These are phyloP conservation scores for Corbicula japonica DNA, from an alignment of 2,888 invertebrate genomes.

Conservation along the genomic window DNA sequence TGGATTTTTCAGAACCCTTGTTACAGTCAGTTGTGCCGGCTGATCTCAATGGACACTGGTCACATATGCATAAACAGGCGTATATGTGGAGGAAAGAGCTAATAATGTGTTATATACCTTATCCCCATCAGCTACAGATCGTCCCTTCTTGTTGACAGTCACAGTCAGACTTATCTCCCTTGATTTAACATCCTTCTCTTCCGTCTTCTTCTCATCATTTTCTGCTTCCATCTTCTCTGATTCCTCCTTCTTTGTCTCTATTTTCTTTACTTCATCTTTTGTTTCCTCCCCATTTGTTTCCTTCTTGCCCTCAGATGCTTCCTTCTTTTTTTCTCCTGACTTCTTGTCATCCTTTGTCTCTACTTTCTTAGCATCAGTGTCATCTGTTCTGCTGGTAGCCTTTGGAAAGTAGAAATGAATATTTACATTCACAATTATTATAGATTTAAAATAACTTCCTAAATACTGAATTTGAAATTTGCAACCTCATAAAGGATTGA, in stretches of 20 bases:
- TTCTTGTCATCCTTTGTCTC: neutral
- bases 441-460: neutral
- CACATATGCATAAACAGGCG: too few relatives aligned
- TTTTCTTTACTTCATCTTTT: neutral
- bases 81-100: too few relatives aligned
- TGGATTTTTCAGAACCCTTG: too few relatives aligned
- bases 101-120: constrained; percentile 25
- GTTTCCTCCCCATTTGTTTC: neutral
- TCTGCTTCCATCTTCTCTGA: constrained; percentile 8
- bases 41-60: too few relatives aligned
- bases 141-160: constrained; percentile 65
- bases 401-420: neutral
- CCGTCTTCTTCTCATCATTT: constrained; percentile 8
- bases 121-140: constrained; percentile 65
- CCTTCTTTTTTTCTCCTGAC: neutral
- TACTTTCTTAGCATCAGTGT: constrained; percentile 37
- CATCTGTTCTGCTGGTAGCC: neutral
- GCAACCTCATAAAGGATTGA: neutral
- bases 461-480: neutral
- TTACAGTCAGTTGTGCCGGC: too few relatives aligned
- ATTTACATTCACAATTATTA: neutral
- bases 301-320: neutral
- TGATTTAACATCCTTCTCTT: constrained; percentile 19
- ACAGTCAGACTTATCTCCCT: constrained; percentile 59
- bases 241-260: constrained; percentile 5